Evolutionary conservation across 2,888 invertebrate genomes (phyloP), one percentile per base, ranked within the genome.

Genomic region (Heliconius cydno): DNA sequence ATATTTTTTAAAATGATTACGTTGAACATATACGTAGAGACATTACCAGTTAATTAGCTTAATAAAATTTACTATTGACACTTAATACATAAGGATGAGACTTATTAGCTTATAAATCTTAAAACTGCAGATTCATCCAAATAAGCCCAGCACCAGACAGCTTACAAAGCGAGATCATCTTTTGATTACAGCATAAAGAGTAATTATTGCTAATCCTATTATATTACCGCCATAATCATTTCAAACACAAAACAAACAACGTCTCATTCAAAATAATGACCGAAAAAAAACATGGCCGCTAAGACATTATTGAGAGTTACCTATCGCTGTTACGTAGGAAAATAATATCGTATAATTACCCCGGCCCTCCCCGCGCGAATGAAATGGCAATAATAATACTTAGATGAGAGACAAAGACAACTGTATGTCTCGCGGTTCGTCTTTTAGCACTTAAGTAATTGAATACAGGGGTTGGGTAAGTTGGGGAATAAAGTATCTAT

Each of bases 281-380:
- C 86, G 41, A 68, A 68, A 84, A 82, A 84, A 87, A 91, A 91
- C 86, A 91, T 91, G 89, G 90, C 90, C 85, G 83, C 85, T 86
- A 87, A 88, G 87, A 88, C 85, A 86, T 79, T 87, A 86, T 87
- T 87, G 88, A 88, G 87, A 87, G 85, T 92, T 92, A 92, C 90
- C 90, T 89, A 92, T 92, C 89, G 89, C 90, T 89, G 90, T 93
- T 91, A 92, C 90, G 88, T 86, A 87, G 87, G 93, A 93, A 93
- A 93, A 93, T 93, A 92, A 93, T 94, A 94, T 90, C 92, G 92
- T 92, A 92, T 93, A 94, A 94, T 93, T 94, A 94, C 90, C 85
- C 88, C 88, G 86, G 89, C 90, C 90, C 89, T 86, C 87, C 86
- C 83, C 87, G 88, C 81, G 79, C 83, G 86, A 90, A 88, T 73